Percentiles rank a stretch among this genome's conserved stretches.
Conservation (phyloP, 1,140 invertebrate genomes). For the Diorhabda elongata region DNA sequence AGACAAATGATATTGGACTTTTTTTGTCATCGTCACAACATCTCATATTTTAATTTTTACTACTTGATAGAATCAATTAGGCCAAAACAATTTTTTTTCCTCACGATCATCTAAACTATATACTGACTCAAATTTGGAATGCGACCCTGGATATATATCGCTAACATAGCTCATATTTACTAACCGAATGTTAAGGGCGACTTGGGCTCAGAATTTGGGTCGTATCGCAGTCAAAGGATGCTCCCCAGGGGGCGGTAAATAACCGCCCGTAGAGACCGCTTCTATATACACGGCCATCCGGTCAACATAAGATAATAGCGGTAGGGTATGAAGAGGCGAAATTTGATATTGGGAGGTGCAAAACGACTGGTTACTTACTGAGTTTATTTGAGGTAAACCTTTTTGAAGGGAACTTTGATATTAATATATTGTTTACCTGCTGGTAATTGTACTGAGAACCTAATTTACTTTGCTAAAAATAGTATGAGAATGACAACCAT, state of each 20-base stretch:
- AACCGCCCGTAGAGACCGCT: neutral
- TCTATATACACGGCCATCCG: constrained; percentile 6
- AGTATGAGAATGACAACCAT: no score
- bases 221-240: constrained; percentile 13
- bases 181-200: constrained; percentile 8
- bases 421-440: no score
- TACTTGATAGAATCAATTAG: no score
- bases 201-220: constrained; percentile 7
- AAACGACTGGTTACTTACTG: neutral
- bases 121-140: neutral
- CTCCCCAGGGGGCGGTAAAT: constrained; percentile 6
- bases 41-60: no score
- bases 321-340: neutral
- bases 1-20: no score
- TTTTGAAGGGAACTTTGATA: no score
- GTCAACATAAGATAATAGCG: constrained; percentile 5
- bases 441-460: no score
- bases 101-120: no score
- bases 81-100: no score
- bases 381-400: neutral
- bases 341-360: constrained; percentile 4
- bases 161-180: constrained; percentile 13
- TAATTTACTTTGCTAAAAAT: no score
- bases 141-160: neutral
- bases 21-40: no score